Evolutionary conservation across 30 jellyfish, hydroid and myxozoan genomes (phyloP), one percentile per base, ranked within the genome.

Genomic region (Chrysaora quinquecirrha): DNA sequence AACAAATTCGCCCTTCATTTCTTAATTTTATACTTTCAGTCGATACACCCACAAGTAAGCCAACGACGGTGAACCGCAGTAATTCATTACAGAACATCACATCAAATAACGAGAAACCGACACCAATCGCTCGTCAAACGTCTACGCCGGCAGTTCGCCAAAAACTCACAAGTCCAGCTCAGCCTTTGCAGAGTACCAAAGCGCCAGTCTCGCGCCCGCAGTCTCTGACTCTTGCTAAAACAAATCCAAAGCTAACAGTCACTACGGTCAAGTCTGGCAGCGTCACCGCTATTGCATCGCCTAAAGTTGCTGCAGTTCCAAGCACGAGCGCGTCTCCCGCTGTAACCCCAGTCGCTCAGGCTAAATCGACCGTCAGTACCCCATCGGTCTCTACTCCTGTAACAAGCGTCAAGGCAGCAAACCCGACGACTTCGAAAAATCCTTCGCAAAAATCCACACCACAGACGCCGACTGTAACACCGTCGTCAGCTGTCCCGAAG

Each of bases 341-440:
- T n/a, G 49, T 79, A 2, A 66, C 85, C 34, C 77, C 92, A 2
- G 47, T 9, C 16, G 31, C 70, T 16, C 22, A 78, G 12, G 1
- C 73, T 3, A 34, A 75, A 14, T 28, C 81, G 30, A 2, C 82
- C 3, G 73, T 24, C 25, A 50, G 81, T 9, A 64, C 66, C 16
- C 84, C 86, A 28, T 43, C 94, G 52, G 28, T 21, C 52, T n/a
- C 85, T 14, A 47, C 71, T 21, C 72, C 83, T 20, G 27, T 63
- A 16, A 75, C 76, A 27, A 54, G 80, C 2, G 74, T 25, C 28
- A 19, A 72, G 38, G 29, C 82, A n/a, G 78, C 72, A 1, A 20
- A 89, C 1, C 29, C 69, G 18, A 50, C 80, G 46, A 75, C 29
- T n/a, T 24, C 58, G 0, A 61, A 84, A 33, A 24, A 20, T 48